A percentile compares a stretch with the other conserved stretches of the same genome.
phyloP scores from a whole-genome alignment of 2,113 vertebrate genomes.

The Urocolius indicus region DNA sequence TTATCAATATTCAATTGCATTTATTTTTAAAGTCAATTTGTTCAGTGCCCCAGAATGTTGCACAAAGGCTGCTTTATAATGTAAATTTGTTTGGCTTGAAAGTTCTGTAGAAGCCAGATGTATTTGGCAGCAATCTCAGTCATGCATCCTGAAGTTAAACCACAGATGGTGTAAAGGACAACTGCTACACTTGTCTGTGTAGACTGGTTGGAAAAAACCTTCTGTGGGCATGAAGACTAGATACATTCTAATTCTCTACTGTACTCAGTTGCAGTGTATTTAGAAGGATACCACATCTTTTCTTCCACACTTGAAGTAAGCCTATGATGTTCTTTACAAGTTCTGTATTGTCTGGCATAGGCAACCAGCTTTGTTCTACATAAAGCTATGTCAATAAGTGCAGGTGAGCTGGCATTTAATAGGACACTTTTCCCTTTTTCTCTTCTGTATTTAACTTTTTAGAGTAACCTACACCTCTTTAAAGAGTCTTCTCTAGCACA shows the following conservation, averaged over 20 bases:
- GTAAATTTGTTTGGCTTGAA: slow-evolving; percentile 64
- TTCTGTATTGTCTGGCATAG: not conserved
- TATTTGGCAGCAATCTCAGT: slow-evolving; percentile 30
- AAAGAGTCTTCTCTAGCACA: not conserved
- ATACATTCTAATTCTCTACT: not conserved
- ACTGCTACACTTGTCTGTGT: not conserved
- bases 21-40: slow-evolving; percentile 65
- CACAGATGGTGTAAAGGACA: not conserved
- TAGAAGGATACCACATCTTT: not conserved
- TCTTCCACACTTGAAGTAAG: not conserved
- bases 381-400: not conserved
- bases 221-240: not conserved
- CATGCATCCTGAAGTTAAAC: slow-evolving; percentile 7
- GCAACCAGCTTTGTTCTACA: not conserved
- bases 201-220: not conserved
- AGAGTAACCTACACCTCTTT: not conserved
- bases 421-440: not conserved
- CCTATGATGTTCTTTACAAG: not conserved
- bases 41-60: slow-evolving; percentile 22
- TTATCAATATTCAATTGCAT: slow-evolving; percentile 67
- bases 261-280: not conserved
- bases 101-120: slow-evolving; percentile 16
- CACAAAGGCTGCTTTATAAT: slow-evolving; percentile 68
- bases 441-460: not conserved
- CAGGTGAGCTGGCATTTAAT: not conserved